These are phyloP conservation scores for Monoplex corrugatus DNA, from an alignment of 2,888 invertebrate species.

Conservation along the genomic window DNA sequence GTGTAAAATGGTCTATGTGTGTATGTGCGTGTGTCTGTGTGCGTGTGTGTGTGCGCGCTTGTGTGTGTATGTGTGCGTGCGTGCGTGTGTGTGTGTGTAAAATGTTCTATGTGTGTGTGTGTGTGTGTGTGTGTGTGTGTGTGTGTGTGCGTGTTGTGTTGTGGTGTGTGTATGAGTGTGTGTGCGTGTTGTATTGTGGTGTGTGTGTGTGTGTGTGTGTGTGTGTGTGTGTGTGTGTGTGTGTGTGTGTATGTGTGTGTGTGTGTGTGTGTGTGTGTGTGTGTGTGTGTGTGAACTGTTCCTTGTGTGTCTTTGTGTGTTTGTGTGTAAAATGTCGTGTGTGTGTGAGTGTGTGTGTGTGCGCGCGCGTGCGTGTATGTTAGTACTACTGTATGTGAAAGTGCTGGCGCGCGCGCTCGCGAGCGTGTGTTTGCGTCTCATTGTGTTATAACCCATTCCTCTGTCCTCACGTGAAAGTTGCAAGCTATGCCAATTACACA, in stretches of 20 bases:
- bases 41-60: no score
- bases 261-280: constrained; percentile 1
- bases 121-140: not conserved
- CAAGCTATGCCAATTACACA: not conserved
- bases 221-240: constrained; percentile 22
- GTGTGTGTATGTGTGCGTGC: no score
- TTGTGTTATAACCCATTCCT: not conserved
- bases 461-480: not conserved
- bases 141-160: not conserved
- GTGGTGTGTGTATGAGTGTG: not conserved
- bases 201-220: constrained; percentile 3
- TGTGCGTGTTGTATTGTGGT: not conserved
- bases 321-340: not conserved
- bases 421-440: not conserved
- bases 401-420: not conserved
- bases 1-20: no score
- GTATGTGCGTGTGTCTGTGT: no score
- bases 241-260: not conserved
- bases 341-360: not conserved
- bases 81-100: not conserved
- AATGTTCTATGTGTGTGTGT: not conserved
- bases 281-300: not conserved
- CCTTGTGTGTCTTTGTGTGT: not conserved
- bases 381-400: not conserved
- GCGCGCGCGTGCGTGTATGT: not conserved